Evolutionary conservation across 2,888 invertebrate species (phyloP).

Genomic region (Yponomeuta malinellus): DNA sequence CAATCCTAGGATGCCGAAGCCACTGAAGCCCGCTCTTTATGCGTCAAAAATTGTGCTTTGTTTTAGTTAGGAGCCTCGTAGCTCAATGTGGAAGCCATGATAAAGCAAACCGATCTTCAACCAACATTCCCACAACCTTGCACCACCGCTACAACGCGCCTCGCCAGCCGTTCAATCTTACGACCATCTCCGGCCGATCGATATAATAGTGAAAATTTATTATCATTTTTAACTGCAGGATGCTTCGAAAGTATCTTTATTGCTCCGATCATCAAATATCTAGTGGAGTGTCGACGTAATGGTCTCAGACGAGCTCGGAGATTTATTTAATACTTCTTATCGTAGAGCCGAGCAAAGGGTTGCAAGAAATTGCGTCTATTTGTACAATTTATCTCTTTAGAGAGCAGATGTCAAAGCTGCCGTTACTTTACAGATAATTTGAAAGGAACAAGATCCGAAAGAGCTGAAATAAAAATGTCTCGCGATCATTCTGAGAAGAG

Average conservation of each 20-base stretch:
- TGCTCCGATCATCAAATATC: not conserved
- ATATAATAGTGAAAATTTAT: not conserved
- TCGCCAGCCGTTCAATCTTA: not conserved
- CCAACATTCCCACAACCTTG: not conserved
- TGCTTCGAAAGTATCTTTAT: not conserved
- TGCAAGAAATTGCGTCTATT: slow-evolving; percentile 1
- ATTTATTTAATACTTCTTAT: not conserved
- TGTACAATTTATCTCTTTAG: not conserved
- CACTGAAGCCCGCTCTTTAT: too few species aligned
- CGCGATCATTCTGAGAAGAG: not conserved
- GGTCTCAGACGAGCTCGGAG: not conserved
- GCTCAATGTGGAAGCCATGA: too few species aligned
- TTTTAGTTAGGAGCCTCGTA: too few species aligned
- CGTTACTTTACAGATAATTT: not conserved
- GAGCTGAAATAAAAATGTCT: not conserved
- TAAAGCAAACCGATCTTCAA: not conserved
- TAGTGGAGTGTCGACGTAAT: slow-evolving; percentile 1
- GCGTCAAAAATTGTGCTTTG: too few species aligned
- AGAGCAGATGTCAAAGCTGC: slow-evolving; percentile 2
- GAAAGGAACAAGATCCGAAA: not conserved
- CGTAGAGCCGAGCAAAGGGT: not conserved
- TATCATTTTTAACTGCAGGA: not conserved
- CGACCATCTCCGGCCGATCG: not conserved
- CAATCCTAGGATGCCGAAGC: too few species aligned
- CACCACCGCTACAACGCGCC: not conserved